phyloP scores from a whole-genome alignment of 2,888 invertebrate species.

The Antheraea yamamai region DNA sequence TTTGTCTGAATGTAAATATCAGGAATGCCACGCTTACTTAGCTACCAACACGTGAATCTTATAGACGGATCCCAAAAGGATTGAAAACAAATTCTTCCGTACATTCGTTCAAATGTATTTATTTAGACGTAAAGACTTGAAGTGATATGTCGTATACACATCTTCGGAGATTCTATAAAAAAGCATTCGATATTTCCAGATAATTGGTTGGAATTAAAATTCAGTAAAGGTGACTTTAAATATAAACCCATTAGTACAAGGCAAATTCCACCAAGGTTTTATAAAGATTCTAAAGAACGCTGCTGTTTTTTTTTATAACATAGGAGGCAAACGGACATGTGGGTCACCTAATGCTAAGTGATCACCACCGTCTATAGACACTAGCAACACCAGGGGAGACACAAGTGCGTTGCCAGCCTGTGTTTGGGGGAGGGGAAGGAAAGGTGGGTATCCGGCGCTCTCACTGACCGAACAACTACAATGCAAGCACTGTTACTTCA shows the following conservation, averaged over 20 bases:
- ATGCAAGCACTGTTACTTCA: too few relatives aligned
- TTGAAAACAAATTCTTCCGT: constrained; percentile 70
- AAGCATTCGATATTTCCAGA: neutral
- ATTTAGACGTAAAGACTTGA: constrained; percentile 38
- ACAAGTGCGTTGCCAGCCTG: too few relatives aligned
- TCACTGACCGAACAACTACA: too few relatives aligned
- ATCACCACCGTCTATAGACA: too few relatives aligned
- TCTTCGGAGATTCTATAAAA: neutral
- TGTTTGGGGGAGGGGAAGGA: too few relatives aligned
- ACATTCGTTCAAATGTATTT: constrained; percentile 49
- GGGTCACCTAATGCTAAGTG: too few relatives aligned
- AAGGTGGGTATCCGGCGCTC: too few relatives aligned
- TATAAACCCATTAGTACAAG: neutral
- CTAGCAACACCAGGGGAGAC: too few relatives aligned
- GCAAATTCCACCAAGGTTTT: too few relatives aligned
- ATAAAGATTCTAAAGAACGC: too few relatives aligned
- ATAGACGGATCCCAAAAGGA: constrained; percentile 75
- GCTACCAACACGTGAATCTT: constrained; percentile 72
- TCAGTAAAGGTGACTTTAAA: neutral
- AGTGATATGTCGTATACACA: neutral
- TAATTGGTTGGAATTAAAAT: neutral
- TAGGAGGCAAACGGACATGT: too few relatives aligned
- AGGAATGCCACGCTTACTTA: constrained; percentile 73
- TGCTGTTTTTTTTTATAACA: too few relatives aligned
- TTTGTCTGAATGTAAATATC: constrained; percentile 57